Conservation (phyloP, 2,113 vertebrate genomes). For the Ceuthmochares aereus region DNA sequence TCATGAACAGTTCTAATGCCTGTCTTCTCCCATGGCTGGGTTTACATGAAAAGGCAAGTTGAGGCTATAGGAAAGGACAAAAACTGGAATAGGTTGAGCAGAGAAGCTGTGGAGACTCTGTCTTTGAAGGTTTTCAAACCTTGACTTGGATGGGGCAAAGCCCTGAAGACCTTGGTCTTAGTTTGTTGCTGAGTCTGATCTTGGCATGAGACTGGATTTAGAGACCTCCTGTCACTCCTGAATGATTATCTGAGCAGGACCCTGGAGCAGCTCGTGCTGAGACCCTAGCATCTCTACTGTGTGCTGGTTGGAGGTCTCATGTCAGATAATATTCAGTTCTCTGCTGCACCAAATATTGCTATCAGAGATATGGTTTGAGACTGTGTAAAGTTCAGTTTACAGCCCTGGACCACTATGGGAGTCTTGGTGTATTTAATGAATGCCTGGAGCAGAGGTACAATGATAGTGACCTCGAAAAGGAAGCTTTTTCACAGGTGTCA, state of each 20-base stretch:
- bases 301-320: not conserved
- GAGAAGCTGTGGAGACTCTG: not conserved
- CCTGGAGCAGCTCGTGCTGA: not conserved
- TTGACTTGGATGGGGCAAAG: not conserved
- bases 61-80: not conserved
- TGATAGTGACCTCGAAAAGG: not conserved
- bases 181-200: not conserved
- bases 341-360: not conserved
- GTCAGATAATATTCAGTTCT: not conserved
- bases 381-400: not conserved
- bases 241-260: not conserved
- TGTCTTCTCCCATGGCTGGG: rapidly evolving
- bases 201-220: not conserved
- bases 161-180: not conserved
- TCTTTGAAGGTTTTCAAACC: not conserved
- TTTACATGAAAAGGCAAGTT: not conserved
- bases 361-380: not conserved
- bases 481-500: rapidly evolving
- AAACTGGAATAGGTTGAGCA: not conserved
- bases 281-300: not conserved
- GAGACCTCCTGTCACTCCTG: not conserved
- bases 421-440: not conserved
- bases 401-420: rapidly evolving
- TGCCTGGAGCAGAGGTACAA: not conserved
- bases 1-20: not conserved